Base-by-base conservation (phyloP, 2,888 invertebrate species). In the Empis livida region DNA sequence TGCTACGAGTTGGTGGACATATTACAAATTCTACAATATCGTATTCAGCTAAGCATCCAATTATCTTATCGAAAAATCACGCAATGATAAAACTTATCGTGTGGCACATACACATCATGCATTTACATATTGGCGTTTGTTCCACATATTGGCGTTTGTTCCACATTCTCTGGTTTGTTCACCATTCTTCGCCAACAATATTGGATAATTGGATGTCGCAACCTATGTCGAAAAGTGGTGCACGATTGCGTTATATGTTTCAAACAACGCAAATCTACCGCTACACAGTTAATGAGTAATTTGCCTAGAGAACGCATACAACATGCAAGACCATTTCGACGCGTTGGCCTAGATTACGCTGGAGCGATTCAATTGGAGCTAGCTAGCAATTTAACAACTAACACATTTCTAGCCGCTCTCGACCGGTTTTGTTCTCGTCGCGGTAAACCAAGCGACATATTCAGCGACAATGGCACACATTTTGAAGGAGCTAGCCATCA, bases 171-270 rank as follows among this genome's bases (percentile, higher is more conserved):
- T 3, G 15, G 11, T 15, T 23, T 50, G n/a, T 30, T 47, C 6
- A 20, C 39, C 14, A 20, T 45, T 10, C 10, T 47, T 15, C 47
- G 46, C 11, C 46, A 45, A 43, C 17, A 44, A 11, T 50, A 38
- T 15, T 45, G 47, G 47, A 50, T 50, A 15, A 14, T 45, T 10
- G 38, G 39, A 6, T 11, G 20, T 13, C 15, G 42, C 35, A 43
- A 35, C 15, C 6, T 43, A 6, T 40, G 45, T 10, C 38, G 40
- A 27, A 40, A 30, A 9, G 17, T 41, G 1, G 14, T 43, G 2
- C 17, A 43, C 10, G 35, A 43, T 10, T 48, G 47, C n/a, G 5
- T 40, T 4, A 35, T 31, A 5, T 50, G 47, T 35, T 30, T 43
- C 27, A 23, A 31, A 4, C 23, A 31, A 10, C 39, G 45, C 2